A percentile compares a stretch with the other conserved stretches of the same genome.
Evolutionary conservation across 1,140 invertebrate species (phyloP).

Genomic region (Musca vetustissima): DNA sequence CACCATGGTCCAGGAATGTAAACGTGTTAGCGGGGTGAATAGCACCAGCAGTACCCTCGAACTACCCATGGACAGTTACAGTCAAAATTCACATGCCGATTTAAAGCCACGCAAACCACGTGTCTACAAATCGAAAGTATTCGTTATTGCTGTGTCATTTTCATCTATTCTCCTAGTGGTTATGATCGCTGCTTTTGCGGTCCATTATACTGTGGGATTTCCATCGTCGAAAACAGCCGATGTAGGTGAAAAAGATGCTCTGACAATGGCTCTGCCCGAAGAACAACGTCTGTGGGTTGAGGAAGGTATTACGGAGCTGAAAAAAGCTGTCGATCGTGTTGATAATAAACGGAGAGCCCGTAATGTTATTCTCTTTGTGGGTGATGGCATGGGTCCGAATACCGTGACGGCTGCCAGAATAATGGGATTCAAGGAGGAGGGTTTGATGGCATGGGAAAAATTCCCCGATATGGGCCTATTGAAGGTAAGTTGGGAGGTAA

Average conservation of each 20-base stretch:
- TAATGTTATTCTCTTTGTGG: slow-evolving; percentile 90
- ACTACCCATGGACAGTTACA: slow-evolving; percentile 45
- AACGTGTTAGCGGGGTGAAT: background rate
- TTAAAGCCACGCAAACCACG: slow-evolving; percentile 29
- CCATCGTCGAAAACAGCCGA: slow-evolving; percentile 33
- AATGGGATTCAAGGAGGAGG: slow-evolving; percentile 69
- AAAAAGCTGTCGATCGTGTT: slow-evolving; percentile 63
- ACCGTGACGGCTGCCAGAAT: slow-evolving; percentile 85
- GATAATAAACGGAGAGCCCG: slow-evolving; percentile 70
- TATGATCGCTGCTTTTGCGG: slow-evolving; percentile 49
- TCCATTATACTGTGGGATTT: slow-evolving; percentile 40
- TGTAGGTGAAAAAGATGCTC: slow-evolving; percentile 38
- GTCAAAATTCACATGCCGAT: slow-evolving; percentile 22
- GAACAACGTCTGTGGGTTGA: slow-evolving; percentile 49
- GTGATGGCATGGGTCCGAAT: slow-evolving; percentile 91
- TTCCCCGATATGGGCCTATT: slow-evolving; percentile 81
- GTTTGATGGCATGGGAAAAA: slow-evolving; percentile 74
- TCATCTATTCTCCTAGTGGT: slow-evolving; percentile 41
- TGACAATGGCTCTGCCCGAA: slow-evolving; percentile 39
- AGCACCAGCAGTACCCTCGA: slow-evolving; percentile 32
- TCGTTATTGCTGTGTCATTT: slow-evolving; percentile 44
- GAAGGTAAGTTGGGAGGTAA: slow-evolving; percentile 73
- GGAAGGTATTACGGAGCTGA: slow-evolving; percentile 59
- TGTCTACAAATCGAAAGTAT: slow-evolving; percentile 48
- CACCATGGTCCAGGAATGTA: background rate